Percentiles rank a stretch among this genome's conserved stretches.
These are phyloP conservation scores for Heterocephalus glaber DNA, from an alignment of 2,113 vertebrate species.

Conservation along the genomic window DNA sequence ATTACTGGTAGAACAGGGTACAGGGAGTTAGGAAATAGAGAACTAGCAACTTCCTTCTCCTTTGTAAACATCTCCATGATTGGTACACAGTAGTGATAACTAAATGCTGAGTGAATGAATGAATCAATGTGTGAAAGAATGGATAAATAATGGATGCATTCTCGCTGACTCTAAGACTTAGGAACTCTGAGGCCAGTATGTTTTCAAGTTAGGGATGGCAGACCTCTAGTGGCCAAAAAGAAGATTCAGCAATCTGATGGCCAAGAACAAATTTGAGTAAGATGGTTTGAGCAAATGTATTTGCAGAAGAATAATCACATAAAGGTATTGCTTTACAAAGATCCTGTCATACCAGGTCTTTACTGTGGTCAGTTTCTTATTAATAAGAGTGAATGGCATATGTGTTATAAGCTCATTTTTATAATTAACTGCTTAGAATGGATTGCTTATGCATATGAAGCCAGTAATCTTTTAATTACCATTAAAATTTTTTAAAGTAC, in stretches of 20 bases:
- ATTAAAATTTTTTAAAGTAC: background rate
- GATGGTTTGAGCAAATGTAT: background rate
- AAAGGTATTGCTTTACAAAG: background rate
- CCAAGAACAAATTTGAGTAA: background rate
- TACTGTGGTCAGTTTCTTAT: slow-evolving; percentile 21
- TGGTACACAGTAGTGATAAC: background rate
- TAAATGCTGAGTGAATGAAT: background rate
- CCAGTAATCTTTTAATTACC: slow-evolving; percentile 53
- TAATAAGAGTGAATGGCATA: background rate
- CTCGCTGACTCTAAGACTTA: background rate
- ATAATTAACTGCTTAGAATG: slow-evolving; percentile 15
- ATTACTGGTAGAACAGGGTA: background rate
- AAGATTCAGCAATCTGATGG: background rate
- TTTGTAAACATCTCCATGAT: background rate
- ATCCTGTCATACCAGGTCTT: background rate
- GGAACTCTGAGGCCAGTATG: background rate
- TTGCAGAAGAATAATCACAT: slow-evolving; percentile 1
- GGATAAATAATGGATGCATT: background rate
- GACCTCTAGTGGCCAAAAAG: slow-evolving; percentile 74
- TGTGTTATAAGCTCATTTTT: background rate
- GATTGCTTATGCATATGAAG: slow-evolving; percentile 33
- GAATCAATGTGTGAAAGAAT: background rate
- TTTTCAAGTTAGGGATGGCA: background rate
- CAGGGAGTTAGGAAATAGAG: background rate
- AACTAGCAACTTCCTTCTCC: background rate